phyloP scores from a whole-genome alignment of 2,113 vertebrate species.

The Hemiscyllium ocellatum region DNA sequence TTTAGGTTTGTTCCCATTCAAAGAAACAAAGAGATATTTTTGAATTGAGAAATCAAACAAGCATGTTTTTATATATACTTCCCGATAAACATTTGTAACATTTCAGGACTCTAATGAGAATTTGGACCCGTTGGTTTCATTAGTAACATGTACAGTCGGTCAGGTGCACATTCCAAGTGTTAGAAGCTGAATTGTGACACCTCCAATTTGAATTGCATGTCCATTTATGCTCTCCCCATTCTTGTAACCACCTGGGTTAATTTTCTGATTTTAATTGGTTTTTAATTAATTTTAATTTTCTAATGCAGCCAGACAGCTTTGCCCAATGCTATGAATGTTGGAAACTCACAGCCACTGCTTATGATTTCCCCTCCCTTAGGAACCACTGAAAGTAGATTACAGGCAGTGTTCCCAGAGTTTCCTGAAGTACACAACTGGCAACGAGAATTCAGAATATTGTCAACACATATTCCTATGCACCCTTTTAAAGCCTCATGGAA shows the following conservation, averaged over 20 bases:
- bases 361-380: neutral
- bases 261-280: neutral
- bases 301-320: neutral
- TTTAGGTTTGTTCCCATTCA: neutral
- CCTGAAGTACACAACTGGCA: neutral
- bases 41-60: neutral
- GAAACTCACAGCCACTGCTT: neutral
- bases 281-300: too few species aligned
- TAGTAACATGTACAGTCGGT: neutral
- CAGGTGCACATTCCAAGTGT: neutral
- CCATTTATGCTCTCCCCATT: neutral
- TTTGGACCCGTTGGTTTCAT: neutral
- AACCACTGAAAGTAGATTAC: neutral
- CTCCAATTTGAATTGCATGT: neutral
- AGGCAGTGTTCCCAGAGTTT: neutral
- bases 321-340: neutral
- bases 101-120: neutral
- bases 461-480: neutral
- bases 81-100: neutral
- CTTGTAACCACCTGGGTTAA: neutral
- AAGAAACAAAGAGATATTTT: neutral
- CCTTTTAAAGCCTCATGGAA: neutral
- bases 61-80: neutral
- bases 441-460: neutral
- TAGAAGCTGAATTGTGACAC: neutral